Percentiles rank a stretch among this genome's conserved stretches.
Evolutionary conservation across 2,113 vertebrate genomes (phyloP).

Genomic region (Malurus cyaneus): DNA sequence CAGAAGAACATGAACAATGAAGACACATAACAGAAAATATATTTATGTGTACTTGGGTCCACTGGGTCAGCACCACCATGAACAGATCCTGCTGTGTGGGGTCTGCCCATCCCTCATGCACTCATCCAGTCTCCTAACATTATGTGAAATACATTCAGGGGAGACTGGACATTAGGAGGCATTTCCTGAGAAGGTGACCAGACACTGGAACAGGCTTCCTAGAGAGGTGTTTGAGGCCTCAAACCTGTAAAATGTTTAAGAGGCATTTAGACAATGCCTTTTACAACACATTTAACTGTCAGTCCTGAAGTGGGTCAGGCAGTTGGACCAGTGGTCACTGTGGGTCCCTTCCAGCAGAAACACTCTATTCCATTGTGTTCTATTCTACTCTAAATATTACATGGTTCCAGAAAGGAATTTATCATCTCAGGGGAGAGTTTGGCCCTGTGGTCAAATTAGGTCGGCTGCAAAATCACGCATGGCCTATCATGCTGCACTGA

Average conservation of each 20-base stretch:
- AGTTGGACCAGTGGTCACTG: fast-evolving
- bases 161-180: neutral
- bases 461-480: neutral
- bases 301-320: neutral
- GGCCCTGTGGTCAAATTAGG: neutral
- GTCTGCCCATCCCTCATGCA: neutral
- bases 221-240: neutral
- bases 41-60: neutral
- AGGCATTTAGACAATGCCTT: neutral
- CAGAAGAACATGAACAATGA: neutral
- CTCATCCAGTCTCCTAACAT: fast-evolving
- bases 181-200: neutral
- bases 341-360: neutral
- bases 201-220: neutral
- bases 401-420: neutral
- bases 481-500: neutral
- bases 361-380: neutral
- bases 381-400: neutral
- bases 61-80: neutral
- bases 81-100: neutral
- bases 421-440: neutral
- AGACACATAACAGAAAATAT: neutral
- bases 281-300: neutral
- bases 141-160: neutral
- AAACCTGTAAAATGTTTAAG: neutral